These are phyloP conservation scores for Steromphala cineraria DNA, from an alignment of 2,888 invertebrate genomes.

Conservation along the genomic window DNA sequence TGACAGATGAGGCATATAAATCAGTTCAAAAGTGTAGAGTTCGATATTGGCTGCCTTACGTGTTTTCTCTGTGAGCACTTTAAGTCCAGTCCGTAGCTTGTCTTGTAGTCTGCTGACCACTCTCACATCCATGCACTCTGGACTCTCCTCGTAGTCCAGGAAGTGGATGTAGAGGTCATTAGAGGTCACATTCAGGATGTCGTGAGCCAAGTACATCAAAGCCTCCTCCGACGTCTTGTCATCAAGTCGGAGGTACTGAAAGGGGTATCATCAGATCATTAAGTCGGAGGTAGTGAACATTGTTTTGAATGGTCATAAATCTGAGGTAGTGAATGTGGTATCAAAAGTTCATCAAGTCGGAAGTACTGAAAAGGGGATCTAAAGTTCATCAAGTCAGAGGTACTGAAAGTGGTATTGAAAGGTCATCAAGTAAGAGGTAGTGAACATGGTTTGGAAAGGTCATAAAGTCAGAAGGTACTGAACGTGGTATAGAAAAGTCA, in stretches of 20 bases:
- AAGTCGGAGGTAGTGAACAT: no score
- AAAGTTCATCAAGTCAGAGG: neutral
- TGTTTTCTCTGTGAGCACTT: neutral
- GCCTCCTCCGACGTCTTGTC: neutral
- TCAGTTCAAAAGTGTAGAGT: no score
- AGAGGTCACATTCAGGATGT: neutral
- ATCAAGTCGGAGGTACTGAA: neutral
- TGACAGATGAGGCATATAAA: no score
- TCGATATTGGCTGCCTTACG: neutral
- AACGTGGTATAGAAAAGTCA: no score
- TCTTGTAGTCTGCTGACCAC: neutral
- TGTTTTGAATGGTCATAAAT: no score
- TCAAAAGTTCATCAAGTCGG: no score
- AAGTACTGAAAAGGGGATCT: no score
- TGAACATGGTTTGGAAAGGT: no score
- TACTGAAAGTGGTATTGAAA: neutral
- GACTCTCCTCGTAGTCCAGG: conserved; percentile 2
- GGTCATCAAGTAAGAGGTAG: no score
- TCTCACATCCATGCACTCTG: neutral
- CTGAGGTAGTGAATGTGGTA: no score
- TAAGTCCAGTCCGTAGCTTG: neutral
- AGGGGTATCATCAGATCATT: neutral
- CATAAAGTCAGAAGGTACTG: no score
- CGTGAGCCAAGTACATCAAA: neutral
- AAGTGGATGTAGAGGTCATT: neutral